These are phyloP conservation scores for Champsocephalus esox DNA, from an alignment of 2,797 vertebrate species.

Conservation along the genomic window DNA sequence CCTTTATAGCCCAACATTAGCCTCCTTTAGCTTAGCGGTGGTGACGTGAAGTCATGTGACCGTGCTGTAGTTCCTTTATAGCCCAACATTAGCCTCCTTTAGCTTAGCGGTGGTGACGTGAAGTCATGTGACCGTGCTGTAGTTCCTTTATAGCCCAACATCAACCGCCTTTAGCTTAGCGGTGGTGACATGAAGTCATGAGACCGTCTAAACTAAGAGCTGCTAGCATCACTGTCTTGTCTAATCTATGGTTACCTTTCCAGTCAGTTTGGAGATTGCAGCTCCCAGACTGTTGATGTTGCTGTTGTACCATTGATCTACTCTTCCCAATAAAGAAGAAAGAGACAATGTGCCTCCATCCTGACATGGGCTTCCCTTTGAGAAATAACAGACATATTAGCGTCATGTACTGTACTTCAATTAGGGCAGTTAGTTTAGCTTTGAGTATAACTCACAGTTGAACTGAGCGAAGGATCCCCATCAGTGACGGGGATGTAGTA, in stretches of 20 bases:
- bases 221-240: background rate
- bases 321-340: constrained; percentile 84
- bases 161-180: too few species aligned
- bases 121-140: too few species aligned
- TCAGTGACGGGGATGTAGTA: constrained; percentile 88
- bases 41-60: too few species aligned
- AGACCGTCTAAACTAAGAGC: background rate
- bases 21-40: too few species aligned
- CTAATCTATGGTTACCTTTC: constrained; percentile 79
- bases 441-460: constrained; percentile 14
- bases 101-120: too few species aligned
- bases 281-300: constrained; percentile 87
- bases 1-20: too few species aligned
- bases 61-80: too few species aligned
- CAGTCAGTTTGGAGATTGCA: constrained; percentile 86
- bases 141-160: too few species aligned
- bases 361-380: constrained; percentile 54
- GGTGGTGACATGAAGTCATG: too few species aligned
- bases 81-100: too few species aligned
- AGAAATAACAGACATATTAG: background rate
- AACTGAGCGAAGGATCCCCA: background rate
- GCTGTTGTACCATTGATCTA: constrained; percentile 89
- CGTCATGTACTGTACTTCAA: background rate
- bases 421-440: background rate
- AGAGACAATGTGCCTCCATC: constrained; percentile 78